Base-by-base conservation (phyloP, 2,797 vertebrate genomes). In the Pelobates cultripes region DNA sequence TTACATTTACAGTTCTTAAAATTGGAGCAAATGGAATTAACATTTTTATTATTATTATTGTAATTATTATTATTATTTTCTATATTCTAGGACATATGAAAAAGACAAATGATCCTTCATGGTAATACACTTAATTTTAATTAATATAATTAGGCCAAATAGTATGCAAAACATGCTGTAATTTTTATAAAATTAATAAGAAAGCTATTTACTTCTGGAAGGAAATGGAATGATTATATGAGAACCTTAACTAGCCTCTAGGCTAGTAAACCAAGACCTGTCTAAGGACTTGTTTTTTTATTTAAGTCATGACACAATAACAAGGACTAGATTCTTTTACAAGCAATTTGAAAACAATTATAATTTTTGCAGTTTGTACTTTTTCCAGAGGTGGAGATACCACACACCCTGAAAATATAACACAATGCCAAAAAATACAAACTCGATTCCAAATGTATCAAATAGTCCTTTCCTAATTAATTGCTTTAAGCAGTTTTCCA, bases 361-460 rank as follows among this genome's bases (percentile, higher is more conserved):
- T 45, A 57, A 5, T 61, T 75, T 15, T 64, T 61, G 12, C 67
- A 75, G 43, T 70, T 75, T 80, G 72, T 70, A 70, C 14, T 17
- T 57, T 10, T 75, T 75, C 78, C 78, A 75, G 55, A 75, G 63
- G 79, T 75, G 53, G 66, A 47, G 71, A 51, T 76, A 81, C 73
- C 73, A 76, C 72, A 76, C 68, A 76, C 80, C 80, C 80, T 51
- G 41, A 81, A 81, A 70, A 81, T 57, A 53, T 70, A 47, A 44
- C 28, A 45, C 40, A 15, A 8, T 71, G 73, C 80, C 80, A 81
- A 81, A 74, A 81, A 81, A 42, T 73, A 70, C 79, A 81, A 81
- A 76, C n/a, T 76, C 60, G 17, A 3, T 76, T 76, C 73, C 73
- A 77, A 70, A 28, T 40, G 43, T 75, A 66, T 81, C 67, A 81